Base-by-base conservation (phyloP, 2,113 vertebrate genomes). In the Anas platyrhynchos region DNA sequence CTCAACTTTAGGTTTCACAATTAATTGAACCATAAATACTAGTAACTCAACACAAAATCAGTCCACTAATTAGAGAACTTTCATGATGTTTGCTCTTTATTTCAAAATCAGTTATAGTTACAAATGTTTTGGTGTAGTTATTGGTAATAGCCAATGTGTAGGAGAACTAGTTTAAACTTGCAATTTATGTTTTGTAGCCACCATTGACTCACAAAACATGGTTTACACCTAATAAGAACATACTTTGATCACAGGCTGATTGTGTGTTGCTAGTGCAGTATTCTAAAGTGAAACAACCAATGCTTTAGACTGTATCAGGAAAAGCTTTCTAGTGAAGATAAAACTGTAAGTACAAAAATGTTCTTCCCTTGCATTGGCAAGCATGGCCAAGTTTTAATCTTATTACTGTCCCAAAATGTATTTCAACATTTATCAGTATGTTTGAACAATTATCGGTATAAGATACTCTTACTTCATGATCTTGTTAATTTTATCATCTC, bases 371-470 rank as follows among this genome's bases (percentile, higher is more conserved):
- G 7, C 36, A 59, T 63, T 63, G 46, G 59, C 9, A 44, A 44
- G 26, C 56, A 17, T 65, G 29, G 38, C 11, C 54, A 82, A n/a
- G 18, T 54, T 72, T 91, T 89, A 54, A 80, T 95, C 94, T 89
- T 71, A 31, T 52, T 41, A 71, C 44, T 67, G 6, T 16, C 18
- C 4, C 5, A 46, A 94, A 83, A 71, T 55, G 55, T 29, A 83
- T 74, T 87, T 69, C 44, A 94, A 80, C 82, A 88, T 83, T 93
- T 80, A 36, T 71, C 46, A 73, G 32, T 90, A 80, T 71, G 91
- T 74, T 83, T 69, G 55, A 94, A 80, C 82, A 88, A 85, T 94
- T 80, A 36, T 71, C 41, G 69, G 32, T 90, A 77, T 71, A 92
- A 89, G 3, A 11, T 0, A 0, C 43, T 92, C 56, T 67, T 2